Percentiles rank a stretch among this genome's conserved stretches.
Evolutionary conservation across 2,888 invertebrate genomes (phyloP).

Genomic region (Chymomyza amoena): DNA sequence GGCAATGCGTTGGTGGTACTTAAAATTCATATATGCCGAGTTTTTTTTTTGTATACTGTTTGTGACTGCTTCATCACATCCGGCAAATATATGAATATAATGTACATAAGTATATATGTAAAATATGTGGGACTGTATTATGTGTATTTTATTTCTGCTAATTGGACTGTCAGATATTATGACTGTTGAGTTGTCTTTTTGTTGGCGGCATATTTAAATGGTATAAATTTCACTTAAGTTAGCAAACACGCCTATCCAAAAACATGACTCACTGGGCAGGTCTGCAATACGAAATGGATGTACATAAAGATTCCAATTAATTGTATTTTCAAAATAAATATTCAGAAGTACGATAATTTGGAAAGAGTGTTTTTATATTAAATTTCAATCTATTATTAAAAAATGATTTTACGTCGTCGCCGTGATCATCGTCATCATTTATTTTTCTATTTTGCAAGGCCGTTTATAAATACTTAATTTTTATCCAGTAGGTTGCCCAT

Average conservation of each 20-base stretch:
- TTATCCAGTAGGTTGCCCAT: too few relatives aligned
- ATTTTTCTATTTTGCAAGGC: too few relatives aligned
- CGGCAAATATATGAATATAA: constrained; percentile 44
- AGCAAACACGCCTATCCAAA: constrained; percentile 39
- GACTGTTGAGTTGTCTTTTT: constrained; percentile 34
- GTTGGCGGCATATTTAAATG: constrained; percentile 39
- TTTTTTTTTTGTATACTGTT: constrained; percentile 16
- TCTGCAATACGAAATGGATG: not conserved
- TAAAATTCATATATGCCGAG: constrained; percentile 53
- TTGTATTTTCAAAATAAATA: too few relatives aligned
- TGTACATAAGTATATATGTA: constrained; percentile 9
- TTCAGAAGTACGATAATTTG: too few relatives aligned
- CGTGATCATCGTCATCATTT: too few relatives aligned
- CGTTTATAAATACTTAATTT: too few relatives aligned
- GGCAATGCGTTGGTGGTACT: constrained; percentile 47
- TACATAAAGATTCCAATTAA: too few relatives aligned
- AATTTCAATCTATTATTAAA: too few relatives aligned
- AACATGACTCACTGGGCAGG: not conserved
- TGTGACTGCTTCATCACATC: constrained; percentile 53
- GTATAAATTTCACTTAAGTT: constrained; percentile 70
- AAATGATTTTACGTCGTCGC: too few relatives aligned
- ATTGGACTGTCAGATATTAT: constrained; percentile 71
- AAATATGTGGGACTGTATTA: constrained; percentile 19
- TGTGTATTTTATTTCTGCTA: constrained; percentile 66
- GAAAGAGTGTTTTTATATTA: too few relatives aligned